Evolutionary conservation across 2,113 vertebrate genomes (phyloP).

Genomic region (Megaleporinus macrocephalus): DNA sequence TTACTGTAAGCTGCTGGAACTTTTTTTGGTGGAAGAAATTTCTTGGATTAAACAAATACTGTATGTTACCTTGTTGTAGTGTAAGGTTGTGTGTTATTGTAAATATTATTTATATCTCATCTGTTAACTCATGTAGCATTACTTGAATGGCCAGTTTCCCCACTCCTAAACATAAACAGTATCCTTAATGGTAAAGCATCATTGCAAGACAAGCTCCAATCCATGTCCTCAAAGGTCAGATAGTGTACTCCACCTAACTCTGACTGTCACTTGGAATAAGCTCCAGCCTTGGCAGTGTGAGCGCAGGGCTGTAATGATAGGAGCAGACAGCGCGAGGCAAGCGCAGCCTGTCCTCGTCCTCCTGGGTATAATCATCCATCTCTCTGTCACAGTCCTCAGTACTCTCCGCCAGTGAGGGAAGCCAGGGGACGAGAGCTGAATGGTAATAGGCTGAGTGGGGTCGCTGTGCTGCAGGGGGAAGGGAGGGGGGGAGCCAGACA

Average conservation of each 20-base stretch:
- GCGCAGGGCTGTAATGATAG: background rate
- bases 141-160: background rate
- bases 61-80: background rate
- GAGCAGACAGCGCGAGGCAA: conserved; percentile 27
- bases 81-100: background rate
- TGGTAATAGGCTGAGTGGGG: conserved; percentile 51
- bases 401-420: conserved; percentile 38
- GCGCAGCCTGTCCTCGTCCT: conserved; percentile 25
- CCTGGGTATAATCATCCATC: conserved; percentile 51
- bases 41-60: background rate
- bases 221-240: background rate
- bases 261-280: background rate
- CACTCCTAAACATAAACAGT: background rate
- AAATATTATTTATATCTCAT: background rate
- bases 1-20: background rate
- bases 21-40: background rate
- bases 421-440: conserved; percentile 49
- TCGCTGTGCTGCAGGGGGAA: conserved; percentile 40
- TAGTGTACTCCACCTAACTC: background rate
- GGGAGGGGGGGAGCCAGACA: conserved; percentile 44
- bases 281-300: background rate
- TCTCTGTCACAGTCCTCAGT: conserved; percentile 39
- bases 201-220: background rate
- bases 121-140: too few relatives aligned
- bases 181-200: background rate